Conservation (phyloP, 2,888 invertebrate genomes). For the Xanthia togata region DNA sequence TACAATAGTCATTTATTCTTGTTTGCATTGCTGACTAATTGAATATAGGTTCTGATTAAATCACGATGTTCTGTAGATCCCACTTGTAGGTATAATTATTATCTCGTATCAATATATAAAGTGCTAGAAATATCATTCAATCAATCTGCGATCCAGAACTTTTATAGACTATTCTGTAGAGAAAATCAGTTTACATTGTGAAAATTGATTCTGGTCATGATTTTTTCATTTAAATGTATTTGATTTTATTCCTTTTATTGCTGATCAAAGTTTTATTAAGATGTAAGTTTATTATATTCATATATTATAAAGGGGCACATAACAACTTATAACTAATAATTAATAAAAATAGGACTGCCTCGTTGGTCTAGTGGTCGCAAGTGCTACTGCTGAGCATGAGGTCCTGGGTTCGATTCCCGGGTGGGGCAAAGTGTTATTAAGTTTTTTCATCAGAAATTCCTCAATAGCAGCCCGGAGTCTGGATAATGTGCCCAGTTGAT, state of each 20-base stretch:
- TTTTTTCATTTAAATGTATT: constrained; percentile 5
- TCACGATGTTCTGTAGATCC: background rate
- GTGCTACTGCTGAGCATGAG: too few species aligned
- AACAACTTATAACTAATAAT: too few species aligned
- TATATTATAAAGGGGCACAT: too few species aligned
- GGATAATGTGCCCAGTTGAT: too few species aligned
- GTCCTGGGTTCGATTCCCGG: too few species aligned
- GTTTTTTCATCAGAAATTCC: too few species aligned
- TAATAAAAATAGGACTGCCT: too few species aligned
- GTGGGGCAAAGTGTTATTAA: too few species aligned
- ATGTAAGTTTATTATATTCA: too few species aligned
- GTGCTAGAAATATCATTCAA: constrained; percentile 4
- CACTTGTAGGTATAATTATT: background rate
- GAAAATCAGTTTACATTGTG: background rate
- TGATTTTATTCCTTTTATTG: background rate
- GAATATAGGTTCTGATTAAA: constrained; percentile 1
- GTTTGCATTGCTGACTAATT: constrained; percentile 16
- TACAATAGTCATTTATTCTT: background rate
- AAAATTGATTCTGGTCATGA: background rate
- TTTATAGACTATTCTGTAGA: background rate
- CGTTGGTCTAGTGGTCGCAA: too few species aligned
- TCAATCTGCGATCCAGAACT: background rate
- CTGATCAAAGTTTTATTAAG: too few species aligned
- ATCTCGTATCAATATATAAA: background rate
- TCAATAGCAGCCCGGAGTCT: too few species aligned